Evolutionary conservation across 1,140 invertebrate species (phyloP).

Genomic region (Drosophila punjabiensis): DNA sequence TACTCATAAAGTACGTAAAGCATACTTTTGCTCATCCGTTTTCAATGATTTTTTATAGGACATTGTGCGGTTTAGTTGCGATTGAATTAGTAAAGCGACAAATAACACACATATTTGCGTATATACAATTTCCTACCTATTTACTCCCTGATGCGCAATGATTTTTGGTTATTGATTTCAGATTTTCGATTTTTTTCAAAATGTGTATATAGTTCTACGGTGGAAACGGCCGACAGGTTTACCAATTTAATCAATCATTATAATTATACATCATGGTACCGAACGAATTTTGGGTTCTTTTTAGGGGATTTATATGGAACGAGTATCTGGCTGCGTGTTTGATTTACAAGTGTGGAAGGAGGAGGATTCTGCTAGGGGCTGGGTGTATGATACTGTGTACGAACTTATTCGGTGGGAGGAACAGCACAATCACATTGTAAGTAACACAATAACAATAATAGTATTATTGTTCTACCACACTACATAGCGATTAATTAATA

Average conservation of each 20-base stretch:
- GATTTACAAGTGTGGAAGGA: constrained; percentile 50
- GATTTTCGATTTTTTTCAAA: background rate
- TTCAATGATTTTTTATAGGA: background rate
- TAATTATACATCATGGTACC: constrained; percentile 1
- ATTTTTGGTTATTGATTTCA: constrained; percentile 1
- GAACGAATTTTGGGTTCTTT: constrained; percentile 1
- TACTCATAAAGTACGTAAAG: background rate
- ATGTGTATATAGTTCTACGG: constrained; percentile 12
- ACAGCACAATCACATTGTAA: constrained; percentile 35
- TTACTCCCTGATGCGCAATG: background rate
- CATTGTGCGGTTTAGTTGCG: background rate
- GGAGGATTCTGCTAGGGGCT: constrained; percentile 14
- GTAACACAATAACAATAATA: constrained; percentile 24
- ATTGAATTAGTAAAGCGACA: background rate
- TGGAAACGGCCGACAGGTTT: constrained; percentile 25
- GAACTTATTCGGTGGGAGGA: constrained; percentile 33
- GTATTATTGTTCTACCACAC: constrained; percentile 37
- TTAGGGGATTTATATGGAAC: constrained; percentile 7
- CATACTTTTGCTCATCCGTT: background rate
- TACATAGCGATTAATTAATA: constrained; percentile 23
- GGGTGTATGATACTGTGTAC: constrained; percentile 39
- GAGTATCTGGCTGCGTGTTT: constrained; percentile 37
- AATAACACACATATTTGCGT: background rate
- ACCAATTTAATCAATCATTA: constrained; percentile 16
- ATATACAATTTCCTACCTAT: background rate